Evolutionary conservation across 2,797 vertebrate genomes (phyloP), one percentile per base, ranked within the genome.

Genomic region (Phrynocephalus guinanensis): DNA sequence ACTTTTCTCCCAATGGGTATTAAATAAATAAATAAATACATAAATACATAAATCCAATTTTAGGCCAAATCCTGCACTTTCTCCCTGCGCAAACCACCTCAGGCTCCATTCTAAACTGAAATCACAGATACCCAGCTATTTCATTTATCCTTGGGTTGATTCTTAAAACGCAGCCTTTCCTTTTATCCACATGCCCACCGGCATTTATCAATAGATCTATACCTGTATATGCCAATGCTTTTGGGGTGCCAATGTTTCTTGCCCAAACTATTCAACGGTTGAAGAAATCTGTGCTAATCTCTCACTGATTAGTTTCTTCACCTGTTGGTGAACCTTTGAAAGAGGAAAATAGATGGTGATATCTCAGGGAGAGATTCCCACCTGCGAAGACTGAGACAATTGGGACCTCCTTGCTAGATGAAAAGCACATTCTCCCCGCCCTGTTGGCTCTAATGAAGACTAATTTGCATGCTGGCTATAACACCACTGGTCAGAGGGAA

Each of bases 381-480:
- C 85, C 86, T 84, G 18, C 28, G 20, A 26, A 79, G 68, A 78
- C 84, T 60, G 0, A 72, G 89, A 84, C 80, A 90, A 89, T 50
- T 70, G 80, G 28, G 91, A 90, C 33, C 26, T 26, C 22, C 76
- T 84, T 18, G 15, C 83, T 85, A 16, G 7, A 87, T n/a, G 86
- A 78, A 78, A 68, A 75, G 0, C 2, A 2, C 6, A 52, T 84
- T 83, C 79, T 86, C 6, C 16, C 89, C 78, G 60, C 73, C 60
- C 70, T 84, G n/a, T 66, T 20, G 83, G 63, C 80, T 82, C 76
- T 72, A 78, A 90, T 71, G 70, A 89, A 93, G 86, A 10, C 33
- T 72, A 88, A 93, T 95, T 94, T 95, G 90, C 88, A 94, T 91
- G 92, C 93, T 84, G 38, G 50, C 28, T 72, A n/a, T 48, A 79